Base-by-base conservation (phyloP, 2,797 vertebrate species). In the Champsocephalus gunnari region DNA sequence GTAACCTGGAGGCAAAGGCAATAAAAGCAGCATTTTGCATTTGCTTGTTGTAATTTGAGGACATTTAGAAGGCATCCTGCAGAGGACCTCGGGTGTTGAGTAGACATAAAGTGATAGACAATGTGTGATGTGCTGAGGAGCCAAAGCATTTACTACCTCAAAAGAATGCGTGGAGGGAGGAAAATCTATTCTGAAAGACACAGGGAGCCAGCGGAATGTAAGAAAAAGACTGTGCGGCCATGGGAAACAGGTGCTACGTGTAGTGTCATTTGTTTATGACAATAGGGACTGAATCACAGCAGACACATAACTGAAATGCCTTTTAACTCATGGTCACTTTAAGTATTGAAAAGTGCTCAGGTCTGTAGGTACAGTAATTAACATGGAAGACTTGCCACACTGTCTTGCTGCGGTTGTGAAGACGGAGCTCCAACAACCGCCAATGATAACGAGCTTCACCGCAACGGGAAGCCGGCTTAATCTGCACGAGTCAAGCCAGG, bases 401-500 rank as follows among this genome's bases (percentile, higher is more conserved):
- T 70, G 75, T 73, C 84, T 76, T 48, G 67, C 80, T 79, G 77
- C 34, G 77, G 71, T 71, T 50, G 77, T 28, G 65, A 76, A 78
- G 69, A 88, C 55, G 28, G 60, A 81, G 83, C 80, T 68, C 81
- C 82, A 62, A 58, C 66, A 78, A 75, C 73, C 73, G 80, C 80
- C 70, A 67, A 38, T 71, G 87, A 89, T 93, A 92, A 92, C 82
- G 69, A 88, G 88, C 86, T 80, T 28, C 72, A 86, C 78, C 73
- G 64, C 49, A 9, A 47, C 19, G 44, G 83, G 85, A 87, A 85
- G 83, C 81, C 65, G 10, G 79, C 88, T 89, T 90, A 90, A 93
- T 93, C 88, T 90, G 79, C 87, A 80, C 68, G 74, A 88, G 91
- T 89, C 86, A 91, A 89, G 90, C 75, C 88, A 69, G 74, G 77